These are phyloP conservation scores for Prosopocoilus inquinatus DNA, from an alignment of 2,888 invertebrate genomes.

Conservation along the genomic window DNA sequence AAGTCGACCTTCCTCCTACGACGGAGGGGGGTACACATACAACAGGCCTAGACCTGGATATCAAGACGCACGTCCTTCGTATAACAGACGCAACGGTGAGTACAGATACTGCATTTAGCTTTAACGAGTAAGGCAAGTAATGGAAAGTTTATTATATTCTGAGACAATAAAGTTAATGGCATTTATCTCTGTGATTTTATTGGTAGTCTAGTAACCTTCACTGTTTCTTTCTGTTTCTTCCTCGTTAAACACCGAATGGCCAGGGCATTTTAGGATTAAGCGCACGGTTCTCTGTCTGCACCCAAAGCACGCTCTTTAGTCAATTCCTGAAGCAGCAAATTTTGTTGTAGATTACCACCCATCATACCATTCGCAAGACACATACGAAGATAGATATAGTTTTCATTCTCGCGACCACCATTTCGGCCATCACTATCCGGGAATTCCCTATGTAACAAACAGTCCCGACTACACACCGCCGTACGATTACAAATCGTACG, in stretches of 20 bases:
- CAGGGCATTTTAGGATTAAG: too few species aligned
- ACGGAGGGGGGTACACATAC: too few species aligned
- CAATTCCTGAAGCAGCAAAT: not conserved
- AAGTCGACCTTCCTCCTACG: too few species aligned
- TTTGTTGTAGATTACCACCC: conserved; percentile 16
- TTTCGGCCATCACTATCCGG: conserved; percentile 14
- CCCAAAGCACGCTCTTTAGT: too few species aligned
- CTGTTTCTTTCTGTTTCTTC: too few species aligned
- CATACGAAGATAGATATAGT: conserved; percentile 17
- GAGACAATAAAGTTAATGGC: not conserved
- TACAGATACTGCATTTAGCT: conserved; percentile 12
- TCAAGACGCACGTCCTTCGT: conserved; percentile 7
- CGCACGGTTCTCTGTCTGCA: too few species aligned
- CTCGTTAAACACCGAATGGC: too few species aligned
- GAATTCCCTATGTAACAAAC: conserved; percentile 2
- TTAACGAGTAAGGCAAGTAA: not conserved
- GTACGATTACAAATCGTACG: conserved; percentile 32
- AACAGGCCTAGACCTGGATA: conserved; percentile 7
- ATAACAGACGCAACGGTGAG: conserved; percentile 20
- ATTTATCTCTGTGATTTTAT: not conserved
- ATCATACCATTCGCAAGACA: conserved; percentile 9
- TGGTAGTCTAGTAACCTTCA: not conserved
- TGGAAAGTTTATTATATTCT: not conserved
- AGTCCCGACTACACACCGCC: conserved; percentile 15
- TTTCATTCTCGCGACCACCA: conserved; percentile 23